Evolutionary conservation across 2,888 invertebrate species (phyloP), one percentile per base, ranked within the genome.

Genomic region (Plagodis pulveraria): DNA sequence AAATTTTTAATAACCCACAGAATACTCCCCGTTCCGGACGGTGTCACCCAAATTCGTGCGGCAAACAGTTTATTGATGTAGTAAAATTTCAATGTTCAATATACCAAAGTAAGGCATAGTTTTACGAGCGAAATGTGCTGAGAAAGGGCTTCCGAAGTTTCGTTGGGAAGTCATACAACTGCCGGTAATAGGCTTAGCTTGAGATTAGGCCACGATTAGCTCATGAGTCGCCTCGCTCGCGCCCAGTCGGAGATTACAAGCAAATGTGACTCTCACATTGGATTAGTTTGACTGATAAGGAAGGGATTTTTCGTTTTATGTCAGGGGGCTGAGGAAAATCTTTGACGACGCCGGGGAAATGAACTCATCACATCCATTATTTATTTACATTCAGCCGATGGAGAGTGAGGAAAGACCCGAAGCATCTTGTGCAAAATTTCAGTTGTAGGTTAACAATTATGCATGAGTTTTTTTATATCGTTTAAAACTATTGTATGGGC

Each of bases 71-170:
- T 86, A 84, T 82, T 76, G 74, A 72, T 58, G 78, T 71, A 81
- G 79, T 89, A 87, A 88, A 89, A 89, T 87, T 88, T 86, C 85
- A 86, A 86, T 85, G 83, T 85, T 85, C 81, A 78, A 84, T 86
- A 84, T 81, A 80, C 78, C 67, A 69, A 80, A 84, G 80, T 85
- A 81, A 73, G 73, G 74, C 80, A 84, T 87, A 85, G 87, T 88
- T 89, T 89, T 90, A 90, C 87, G 89, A 86, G 83, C 80, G 70
- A 84, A 88, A 86, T 84, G 85, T 83, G 84, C 86, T 83, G 83
- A 82, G 84, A 84, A 90, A 86, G 87, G 90, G 91, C 91, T 91
- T 92, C 91, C 80, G 84, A 91, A 92, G 91, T 91, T 91, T 91
- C 84, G 90, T 84, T 84, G 86, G 86, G 91, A 91, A 91, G 90